Evolutionary conservation across 2,113 vertebrate genomes (phyloP), one percentile per base, ranked within the genome.

Genomic region (Pollimyrus isidori): DNA sequence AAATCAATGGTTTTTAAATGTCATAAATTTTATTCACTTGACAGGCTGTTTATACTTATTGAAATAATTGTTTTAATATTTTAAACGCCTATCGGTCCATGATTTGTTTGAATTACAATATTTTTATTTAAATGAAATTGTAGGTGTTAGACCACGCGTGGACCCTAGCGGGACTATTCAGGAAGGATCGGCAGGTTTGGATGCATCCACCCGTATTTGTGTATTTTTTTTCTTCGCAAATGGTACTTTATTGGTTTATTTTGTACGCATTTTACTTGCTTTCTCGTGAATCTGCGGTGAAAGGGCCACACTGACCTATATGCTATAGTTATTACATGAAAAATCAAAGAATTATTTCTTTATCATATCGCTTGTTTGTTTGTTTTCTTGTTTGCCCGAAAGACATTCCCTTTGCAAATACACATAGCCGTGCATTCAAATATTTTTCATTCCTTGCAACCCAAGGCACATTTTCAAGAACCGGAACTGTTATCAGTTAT

Each of bases 331-430:
- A 39, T 21, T 42, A 42, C 26, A 82, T 82, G 15, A 35, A 19
- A 42, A 82, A 46, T 45, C 11, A n/a, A 86, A 49, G 0, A 86
- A 35, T 35, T 10, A 86, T 30, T 3, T 52, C n/a, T 4, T 7
- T 86, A 9, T 52, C 23, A 10, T 50, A 23, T 23, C 23, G 7
- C 23, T 85, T 85, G 83, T 45, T 86, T 48, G 42, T 35, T 86
- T 86, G 46, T 50, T 52, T 45, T 26, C 26, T 86, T 53, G 26
- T 86, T 86, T 53, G 35, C 46, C n/a, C 35, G 46, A 86, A 86
- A 53, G 84, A 26, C 26, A 86, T 86, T 86, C n/a, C 23, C 3
- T 86, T 86, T 86, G 48, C 11, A 86, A 86, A 86, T 86, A 26
- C 23, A 48, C 83, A 48, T 86, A 86, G 42, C 84, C 19, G 84